Base-by-base conservation (phyloP, 2,797 vertebrate species). In the Otolemur crassicaudatus region DNA sequence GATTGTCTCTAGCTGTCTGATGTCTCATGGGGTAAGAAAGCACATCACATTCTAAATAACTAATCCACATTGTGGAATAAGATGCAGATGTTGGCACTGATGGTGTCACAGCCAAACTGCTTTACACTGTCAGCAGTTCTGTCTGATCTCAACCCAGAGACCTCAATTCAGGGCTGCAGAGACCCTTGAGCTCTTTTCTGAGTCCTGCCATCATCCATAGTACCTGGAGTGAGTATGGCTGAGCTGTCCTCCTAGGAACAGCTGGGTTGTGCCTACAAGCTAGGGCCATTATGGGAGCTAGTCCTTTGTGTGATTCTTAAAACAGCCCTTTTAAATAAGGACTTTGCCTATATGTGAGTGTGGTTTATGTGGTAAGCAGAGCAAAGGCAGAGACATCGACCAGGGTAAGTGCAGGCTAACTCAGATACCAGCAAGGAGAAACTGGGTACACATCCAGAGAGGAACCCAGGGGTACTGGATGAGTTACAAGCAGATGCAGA, bases 271-370 rank as follows among this genome's bases (percentile, higher is more conserved):
- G 34, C 22, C 53, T 43, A 1, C n/a, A 37, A 23, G 53, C 10
- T 4, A 12, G 46, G 7, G 10, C 5, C 7, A 0, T 3, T 1
- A 4, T 10, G 20, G 81, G 75, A 27, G 43, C 0, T 0, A 17
- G 49, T 63, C 23, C 17, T 70, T 22, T 20, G 0, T 5, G 53
- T 5, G 84, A 9, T 49, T 58, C 40, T 31, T 85, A 19, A 14
- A 27, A 58, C 81, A 83, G 49, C 49, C 34, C 88, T 25, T 37
- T 58, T 1, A 16, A n/a, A 3, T 0, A 12, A 87, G 87, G 58
- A 17, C 46, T 22, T 65, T 9, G 56, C 70, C 76, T 37, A 53
- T 25, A 69, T 13, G 23, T 69, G 20, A n/a, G 23, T 43, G 60
- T 22, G 40, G 29, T 5, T 40, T 25, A 20, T 5, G 8, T n/a